A percentile compares a stretch with the other conserved stretches of the same genome.
phyloP scores from a whole-genome alignment of 37 sponge, comb jelly and placozoan species.

The Axinella damicornis region DNA sequence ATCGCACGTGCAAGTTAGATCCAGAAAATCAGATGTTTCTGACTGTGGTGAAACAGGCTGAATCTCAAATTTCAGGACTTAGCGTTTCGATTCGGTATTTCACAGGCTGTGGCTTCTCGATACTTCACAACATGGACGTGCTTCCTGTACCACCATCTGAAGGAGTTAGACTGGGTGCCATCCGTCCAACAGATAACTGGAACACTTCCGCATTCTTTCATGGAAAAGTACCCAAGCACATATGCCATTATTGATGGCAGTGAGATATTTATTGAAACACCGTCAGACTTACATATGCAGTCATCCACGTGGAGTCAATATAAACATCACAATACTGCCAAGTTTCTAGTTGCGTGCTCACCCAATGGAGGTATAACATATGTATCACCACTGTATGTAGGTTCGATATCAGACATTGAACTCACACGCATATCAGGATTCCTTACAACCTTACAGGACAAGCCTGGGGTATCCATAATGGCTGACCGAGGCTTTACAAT shows the following conservation, averaged over 20 bases:
- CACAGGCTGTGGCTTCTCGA: conserved; percentile 1
- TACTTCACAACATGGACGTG: conserved; percentile 37
- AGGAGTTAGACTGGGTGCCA: conserved; percentile 39
- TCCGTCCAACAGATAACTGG: conserved; percentile 21
- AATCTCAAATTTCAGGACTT: conserved; percentile 13
- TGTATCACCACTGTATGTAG: conserved; percentile 55
- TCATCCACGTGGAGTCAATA: conserved; percentile 56
- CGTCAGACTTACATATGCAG: conserved; percentile 37
- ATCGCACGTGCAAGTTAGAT: not conserved
- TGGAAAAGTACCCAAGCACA: conserved; percentile 41
- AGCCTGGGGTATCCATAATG: conserved; percentile 57
- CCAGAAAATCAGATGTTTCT: conserved; percentile 19
- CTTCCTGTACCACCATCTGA: conserved; percentile 20
- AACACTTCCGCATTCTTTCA: conserved; percentile 30
- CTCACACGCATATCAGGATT: conserved; percentile 25
- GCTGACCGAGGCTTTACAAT: conserved; percentile 75
- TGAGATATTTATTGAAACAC: conserved; percentile 47
- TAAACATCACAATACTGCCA: conserved; percentile 63
- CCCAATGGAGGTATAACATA: conserved; percentile 25
- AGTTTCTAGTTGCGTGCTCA: conserved; percentile 51
- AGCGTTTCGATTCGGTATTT: conserved; percentile 37
- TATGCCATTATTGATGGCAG: conserved; percentile 54
- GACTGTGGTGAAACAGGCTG: no score
- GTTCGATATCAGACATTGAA: no score
- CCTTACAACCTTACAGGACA: conserved; percentile 20